These are phyloP conservation scores for Phenganax subtilis DNA, from an alignment of 92 coral and sea anemone genomes.

Conservation along the genomic window DNA sequence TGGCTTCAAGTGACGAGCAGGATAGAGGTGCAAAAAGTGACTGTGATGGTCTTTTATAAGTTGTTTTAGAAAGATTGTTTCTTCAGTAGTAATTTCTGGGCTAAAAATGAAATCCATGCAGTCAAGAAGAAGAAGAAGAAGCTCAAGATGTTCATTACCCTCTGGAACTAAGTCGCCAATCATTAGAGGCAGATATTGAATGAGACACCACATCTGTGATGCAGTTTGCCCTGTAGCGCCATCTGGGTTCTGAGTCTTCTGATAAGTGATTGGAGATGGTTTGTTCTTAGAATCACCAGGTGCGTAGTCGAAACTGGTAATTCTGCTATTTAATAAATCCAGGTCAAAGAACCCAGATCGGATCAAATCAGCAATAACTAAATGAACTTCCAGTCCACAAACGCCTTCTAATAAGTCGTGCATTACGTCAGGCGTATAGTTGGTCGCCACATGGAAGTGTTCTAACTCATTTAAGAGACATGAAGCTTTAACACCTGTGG, in stretches of 20 bases:
- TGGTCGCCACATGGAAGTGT: conserved; percentile 11
- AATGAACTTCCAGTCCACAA: conserved; percentile 6
- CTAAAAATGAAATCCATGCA: neutral
- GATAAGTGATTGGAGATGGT: neutral
- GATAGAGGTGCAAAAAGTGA: neutral
- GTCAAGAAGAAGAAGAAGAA: neutral
- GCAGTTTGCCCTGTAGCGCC: conserved; percentile 1
- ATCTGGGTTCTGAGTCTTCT: neutral
- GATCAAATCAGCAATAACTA: neutral
- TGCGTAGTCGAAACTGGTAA: neutral
- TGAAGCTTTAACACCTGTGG: conserved; percentile 3
- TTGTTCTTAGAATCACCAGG: conserved; percentile 1
- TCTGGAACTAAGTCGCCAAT: conserved; percentile 1
- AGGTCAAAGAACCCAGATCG: neutral
- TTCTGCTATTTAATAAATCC: neutral
- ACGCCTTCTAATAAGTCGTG: conserved; percentile 17
- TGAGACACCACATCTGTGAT: neutral
- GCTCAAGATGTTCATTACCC: neutral
- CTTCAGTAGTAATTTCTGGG: neutral
- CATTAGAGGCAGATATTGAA: conserved; percentile 1
- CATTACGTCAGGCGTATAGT: conserved; percentile 21
- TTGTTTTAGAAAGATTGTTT: neutral
- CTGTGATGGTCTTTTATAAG: neutral
- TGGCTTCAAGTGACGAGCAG: neutral
- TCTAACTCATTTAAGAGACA: neutral